These are phyloP conservation scores for Bombus superbus DNA, from an alignment of 1,140 invertebrate genomes.

Conservation along the genomic window DNA sequence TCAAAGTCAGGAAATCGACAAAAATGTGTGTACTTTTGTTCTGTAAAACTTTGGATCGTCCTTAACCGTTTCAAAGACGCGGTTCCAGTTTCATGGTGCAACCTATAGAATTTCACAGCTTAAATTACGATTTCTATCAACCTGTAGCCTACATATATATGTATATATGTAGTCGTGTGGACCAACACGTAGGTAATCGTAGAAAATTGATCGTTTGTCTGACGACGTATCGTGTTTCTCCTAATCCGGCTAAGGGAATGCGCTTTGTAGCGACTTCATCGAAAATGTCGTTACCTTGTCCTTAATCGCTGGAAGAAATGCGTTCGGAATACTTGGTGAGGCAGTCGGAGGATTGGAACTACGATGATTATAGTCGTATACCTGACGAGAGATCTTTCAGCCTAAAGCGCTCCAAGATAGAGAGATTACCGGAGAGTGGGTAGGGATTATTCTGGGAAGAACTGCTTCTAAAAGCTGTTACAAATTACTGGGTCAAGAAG, in stretches of 20 bases:
- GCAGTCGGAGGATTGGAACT: no score
- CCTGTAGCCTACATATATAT: background rate
- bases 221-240: slow-evolving; percentile 25
- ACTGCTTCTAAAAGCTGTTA: slow-evolving; percentile 27
- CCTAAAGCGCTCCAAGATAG: background rate
- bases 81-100: no score
- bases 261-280: background rate
- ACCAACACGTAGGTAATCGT: background rate
- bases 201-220: slow-evolving; percentile 19
- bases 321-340: background rate
- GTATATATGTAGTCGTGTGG: no score
- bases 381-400: slow-evolving; percentile 24
- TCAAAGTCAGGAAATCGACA: no score
- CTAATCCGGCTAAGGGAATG: slow-evolving; percentile 1
- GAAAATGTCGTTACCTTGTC: background rate
- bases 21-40: no score
- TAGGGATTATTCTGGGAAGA: slow-evolving; percentile 20
- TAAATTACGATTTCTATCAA: background rate
- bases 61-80: no score
- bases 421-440: slow-evolving; percentile 28
- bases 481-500: slow-evolving; percentile 31
- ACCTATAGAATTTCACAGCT: background rate
- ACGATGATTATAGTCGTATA: slow-evolving; percentile 29
- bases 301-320: slow-evolving; percentile 36
- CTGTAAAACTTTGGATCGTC: no score